Percentiles rank a stretch among this genome's conserved stretches.
Conservation (phyloP, 2,888 invertebrate genomes). For the Melipona beecheii region DNA sequence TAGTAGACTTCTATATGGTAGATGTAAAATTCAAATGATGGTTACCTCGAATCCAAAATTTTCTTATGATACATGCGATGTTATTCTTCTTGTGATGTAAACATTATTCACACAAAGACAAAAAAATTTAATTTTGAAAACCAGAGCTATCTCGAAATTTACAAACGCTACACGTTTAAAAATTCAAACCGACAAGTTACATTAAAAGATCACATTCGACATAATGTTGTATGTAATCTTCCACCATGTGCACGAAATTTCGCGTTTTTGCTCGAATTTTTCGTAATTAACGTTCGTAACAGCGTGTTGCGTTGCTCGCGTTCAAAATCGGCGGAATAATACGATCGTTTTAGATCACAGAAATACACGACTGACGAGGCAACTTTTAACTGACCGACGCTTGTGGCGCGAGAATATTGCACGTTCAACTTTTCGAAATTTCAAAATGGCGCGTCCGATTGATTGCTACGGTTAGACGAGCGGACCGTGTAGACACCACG, state of each 20-base stretch:
- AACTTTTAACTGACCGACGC: not conserved
- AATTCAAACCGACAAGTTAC: not conserved
- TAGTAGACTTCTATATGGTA: not conserved
- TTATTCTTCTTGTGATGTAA: not conserved
- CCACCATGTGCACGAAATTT: not conserved
- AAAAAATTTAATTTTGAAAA: not conserved
- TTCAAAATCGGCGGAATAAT: not conserved
- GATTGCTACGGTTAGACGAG: conserved; percentile 59
- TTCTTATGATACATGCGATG: not conserved
- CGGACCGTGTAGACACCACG: conserved; percentile 28
- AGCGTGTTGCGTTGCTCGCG: not conserved
- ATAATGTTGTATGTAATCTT: not conserved
- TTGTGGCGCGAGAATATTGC: conserved; percentile 35
- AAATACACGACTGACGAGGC: not conserved
- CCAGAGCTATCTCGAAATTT: not conserved
- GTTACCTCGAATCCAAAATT: not conserved
- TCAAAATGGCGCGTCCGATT: conserved; percentile 61
- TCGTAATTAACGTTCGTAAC: not conserved
- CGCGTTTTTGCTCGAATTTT: not conserved
- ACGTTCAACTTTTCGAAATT: conserved; percentile 43
- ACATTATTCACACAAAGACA: not conserved
- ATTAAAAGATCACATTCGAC: not conserved
- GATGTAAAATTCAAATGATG: not conserved
- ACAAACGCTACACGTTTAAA: not conserved
- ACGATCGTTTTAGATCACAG: not conserved